Base-by-base conservation (phyloP, 2,888 invertebrate genomes). In the Resseliella maxima region DNA sequence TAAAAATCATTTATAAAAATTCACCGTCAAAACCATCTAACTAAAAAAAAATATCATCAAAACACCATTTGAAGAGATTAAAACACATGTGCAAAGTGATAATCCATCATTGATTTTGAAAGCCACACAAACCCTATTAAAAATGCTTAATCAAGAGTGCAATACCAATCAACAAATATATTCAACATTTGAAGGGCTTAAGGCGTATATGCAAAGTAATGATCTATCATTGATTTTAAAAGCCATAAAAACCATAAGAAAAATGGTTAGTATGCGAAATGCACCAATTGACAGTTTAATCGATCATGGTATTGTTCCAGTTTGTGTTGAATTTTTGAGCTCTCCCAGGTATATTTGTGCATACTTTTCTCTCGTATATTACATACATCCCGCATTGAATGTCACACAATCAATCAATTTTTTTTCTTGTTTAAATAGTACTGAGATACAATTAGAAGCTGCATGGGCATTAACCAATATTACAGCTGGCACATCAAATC, bases 391-490 rank as follows among this genome's bases (percentile, higher is more conserved):
- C n/a, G n/a, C n/a, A n/a, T n/a, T n/a, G n/a, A n/a, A n/a, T n/a
- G n/a, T n/a, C n/a, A n/a, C n/a, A n/a, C n/a, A n/a, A n/a, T n/a
- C n/a, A n/a, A n/a, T n/a, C n/a, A n/a, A n/a, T n/a, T n/a, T n/a
- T n/a, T n/a, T n/a, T n/a, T n/a, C n/a, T n/a, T n/a, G n/a, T 85
- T n/a, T 72, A 92, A 92, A 0, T 90, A 96, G 96, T 88, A 91
- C 94, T 0, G 92, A 94, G 86, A 92, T 97, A 0, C 97, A 99
- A 90, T 99, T 99, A 91, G 99, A 99, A 92, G 96, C 98, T 0
- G 96, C 98, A 0, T 99, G 99, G 99, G 98, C 98, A 0, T 92
- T 99, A 86, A 99, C 99, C 38, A 99, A 99, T 90, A 96, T 99
- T 86, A 99, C 99, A 0, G 98, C 98, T 0, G 99, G 99, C 12